Base-by-base conservation (phyloP, 2,113 vertebrate species). In the Tychaedon coryphoeus region DNA sequence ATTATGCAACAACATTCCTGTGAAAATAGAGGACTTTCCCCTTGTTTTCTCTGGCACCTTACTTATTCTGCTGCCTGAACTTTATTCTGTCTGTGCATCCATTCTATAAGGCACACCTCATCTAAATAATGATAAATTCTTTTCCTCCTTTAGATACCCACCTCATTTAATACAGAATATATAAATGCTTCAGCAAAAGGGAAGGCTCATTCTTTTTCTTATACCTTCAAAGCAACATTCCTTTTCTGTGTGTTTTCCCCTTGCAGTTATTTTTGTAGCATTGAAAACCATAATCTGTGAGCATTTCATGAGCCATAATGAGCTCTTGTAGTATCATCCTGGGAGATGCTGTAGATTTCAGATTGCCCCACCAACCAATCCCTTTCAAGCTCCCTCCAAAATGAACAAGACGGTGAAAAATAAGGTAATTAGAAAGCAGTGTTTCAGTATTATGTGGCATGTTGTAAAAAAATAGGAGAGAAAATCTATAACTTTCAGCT, bases 341-440 rank as follows among this genome's bases (percentile, higher is more conserved):
- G 58, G 92, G 92, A 91, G 33, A 82, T 17, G 6, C 31, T 67
- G 22, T 33, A 86, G 67, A 74, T 51, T 82, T 88, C 42, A 75
- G 54, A 34, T 38, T 70, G 34, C 34, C 40, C 70, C 34, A 62
- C 26, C 58, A 40, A n/a, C 50, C 54, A 88, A 40, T 57, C 34
- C 15, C 11, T 79, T 92, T 64, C n/a, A 42, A 26, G 8, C 33
- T 93, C 33, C 45, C 76, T 75, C 45, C 40, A 83, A 91, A 96
- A 56, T 71, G 78, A 94, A 82, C 78, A 93, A 85, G 78, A 53
- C 4, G 14, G 24, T 93, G 71, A 91, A 78, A 95, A 92, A 89
- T 58, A 76, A 92, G 50, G 50, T 86, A 86, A 95, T 94, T 91
- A 83, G 48, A 28, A 58, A 96, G 79, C 58, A 85, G 45, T 2